Percentiles rank a stretch among this genome's conserved stretches.
phyloP scores from a whole-genome alignment of 2,888 invertebrate genomes.

The Oasisia sp. region DNA sequence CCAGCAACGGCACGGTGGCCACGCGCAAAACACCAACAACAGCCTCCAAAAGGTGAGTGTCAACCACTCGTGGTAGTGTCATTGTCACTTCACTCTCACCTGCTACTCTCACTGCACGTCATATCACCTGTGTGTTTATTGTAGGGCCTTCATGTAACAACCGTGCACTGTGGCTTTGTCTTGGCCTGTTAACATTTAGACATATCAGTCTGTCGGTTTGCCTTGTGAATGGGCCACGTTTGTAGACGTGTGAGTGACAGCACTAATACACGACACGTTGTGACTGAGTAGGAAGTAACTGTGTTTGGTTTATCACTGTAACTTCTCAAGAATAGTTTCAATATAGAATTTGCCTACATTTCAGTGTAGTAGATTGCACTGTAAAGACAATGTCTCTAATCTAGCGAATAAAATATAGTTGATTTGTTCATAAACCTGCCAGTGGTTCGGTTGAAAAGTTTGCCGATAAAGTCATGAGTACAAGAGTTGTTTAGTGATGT shows the following conservation, averaged over 20 bases:
- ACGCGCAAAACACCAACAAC: not conserved
- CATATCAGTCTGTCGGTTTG: not conserved
- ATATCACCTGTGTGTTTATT: not conserved
- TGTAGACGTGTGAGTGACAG: too few relatives aligned
- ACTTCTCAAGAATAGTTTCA: not conserved
- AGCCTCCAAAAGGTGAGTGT: constrained; percentile 9
- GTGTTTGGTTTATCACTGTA: not conserved
- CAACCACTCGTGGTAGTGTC: not conserved
- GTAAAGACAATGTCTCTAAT: not conserved
- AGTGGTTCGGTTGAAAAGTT: not conserved
- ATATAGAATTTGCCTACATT: not conserved
- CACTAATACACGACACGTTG: not conserved
- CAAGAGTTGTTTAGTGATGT: too few relatives aligned
- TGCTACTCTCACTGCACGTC: not conserved
- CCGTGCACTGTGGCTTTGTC: not conserved
- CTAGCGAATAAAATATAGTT: not conserved
- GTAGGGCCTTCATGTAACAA: not conserved
- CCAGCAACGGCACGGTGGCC: constrained; percentile 32
- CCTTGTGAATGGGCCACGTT: not conserved
- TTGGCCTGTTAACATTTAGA: not conserved
- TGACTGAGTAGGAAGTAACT: not conserved
- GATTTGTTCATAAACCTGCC: not conserved
- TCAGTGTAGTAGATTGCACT: not conserved
- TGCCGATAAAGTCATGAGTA: not conserved
- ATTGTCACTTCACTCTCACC: not conserved